phyloP scores from a whole-genome alignment of 2,113 vertebrate species.

The Coptodon bakossiorum region DNA sequence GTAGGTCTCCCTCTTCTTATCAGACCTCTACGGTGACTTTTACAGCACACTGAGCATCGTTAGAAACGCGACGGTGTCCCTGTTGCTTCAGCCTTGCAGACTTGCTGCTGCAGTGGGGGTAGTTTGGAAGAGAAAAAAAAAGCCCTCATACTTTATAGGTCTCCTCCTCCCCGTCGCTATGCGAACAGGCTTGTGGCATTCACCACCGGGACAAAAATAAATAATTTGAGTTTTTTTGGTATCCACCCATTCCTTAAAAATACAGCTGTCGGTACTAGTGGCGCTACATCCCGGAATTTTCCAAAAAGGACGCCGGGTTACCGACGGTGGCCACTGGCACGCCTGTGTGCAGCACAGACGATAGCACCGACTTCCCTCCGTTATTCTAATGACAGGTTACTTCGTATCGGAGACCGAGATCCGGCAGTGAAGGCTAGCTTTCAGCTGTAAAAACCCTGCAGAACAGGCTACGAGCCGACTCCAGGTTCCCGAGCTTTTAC shows the following conservation, averaged over 20 bases:
- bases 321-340: not conserved
- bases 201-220: slow-evolving; percentile 72
- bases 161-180: slow-evolving; percentile 33
- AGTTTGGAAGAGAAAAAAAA: not conserved
- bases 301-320: slow-evolving; percentile 33
- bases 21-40: not conserved
- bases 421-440: not conserved
- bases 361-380: not conserved
- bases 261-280: slow-evolving; percentile 52
- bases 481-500: not conserved
- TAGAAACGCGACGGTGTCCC: slow-evolving; percentile 20
- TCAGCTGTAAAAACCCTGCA: not conserved
- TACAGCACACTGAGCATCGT: not conserved
- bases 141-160: slow-evolving; percentile 28
- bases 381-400: slow-evolving; percentile 14
- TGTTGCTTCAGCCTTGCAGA: slow-evolving; percentile 50
- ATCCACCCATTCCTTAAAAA: slow-evolving; percentile 75
- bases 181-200: slow-evolving; percentile 57
- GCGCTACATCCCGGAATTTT: slow-evolving; percentile 52
- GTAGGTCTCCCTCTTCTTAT: not conserved
- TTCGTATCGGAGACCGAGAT: not conserved
- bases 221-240: slow-evolving; percentile 50
- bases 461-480: not conserved
- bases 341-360: not conserved
- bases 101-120: slow-evolving; percentile 1